These are phyloP conservation scores for Hippolais icterina DNA, from an alignment of 2,113 vertebrate species.

Conservation along the genomic window DNA sequence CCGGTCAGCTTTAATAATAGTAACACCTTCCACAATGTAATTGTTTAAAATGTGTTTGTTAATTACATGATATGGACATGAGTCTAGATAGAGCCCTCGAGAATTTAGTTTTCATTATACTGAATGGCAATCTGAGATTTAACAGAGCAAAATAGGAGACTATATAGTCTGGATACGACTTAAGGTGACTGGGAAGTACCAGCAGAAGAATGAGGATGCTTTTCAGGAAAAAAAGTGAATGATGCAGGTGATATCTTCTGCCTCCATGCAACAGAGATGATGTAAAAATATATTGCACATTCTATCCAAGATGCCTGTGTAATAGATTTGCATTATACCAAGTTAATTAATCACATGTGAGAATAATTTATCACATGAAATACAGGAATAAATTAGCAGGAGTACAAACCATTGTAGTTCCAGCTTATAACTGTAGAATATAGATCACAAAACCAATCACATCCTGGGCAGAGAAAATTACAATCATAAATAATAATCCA, in stretches of 20 bases:
- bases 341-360: constrained; percentile 8
- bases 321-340: neutral
- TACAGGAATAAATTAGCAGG: constrained; percentile 2
- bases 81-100: neutral
- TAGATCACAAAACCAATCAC: constrained; percentile 6
- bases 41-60: neutral
- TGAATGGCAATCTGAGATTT: neutral
- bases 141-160: neutral
- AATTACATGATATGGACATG: neutral
- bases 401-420: neutral
- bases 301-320: neutral
- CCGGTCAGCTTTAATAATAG: neutral
- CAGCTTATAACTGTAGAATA: neutral
- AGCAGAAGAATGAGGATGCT: neutral
- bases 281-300: neutral
- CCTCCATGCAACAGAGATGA: neutral
- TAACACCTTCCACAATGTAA: neutral
- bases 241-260: neutral
- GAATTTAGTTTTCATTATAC: neutral
- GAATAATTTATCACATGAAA: neutral
- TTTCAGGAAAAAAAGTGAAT: neutral
- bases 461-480: neutral
- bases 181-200: neutral
- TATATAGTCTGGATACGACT: neutral
- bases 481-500: neutral